These are phyloP conservation scores for Aegotheles bennettii DNA, from an alignment of 2,113 vertebrate species.

Conservation along the genomic window DNA sequence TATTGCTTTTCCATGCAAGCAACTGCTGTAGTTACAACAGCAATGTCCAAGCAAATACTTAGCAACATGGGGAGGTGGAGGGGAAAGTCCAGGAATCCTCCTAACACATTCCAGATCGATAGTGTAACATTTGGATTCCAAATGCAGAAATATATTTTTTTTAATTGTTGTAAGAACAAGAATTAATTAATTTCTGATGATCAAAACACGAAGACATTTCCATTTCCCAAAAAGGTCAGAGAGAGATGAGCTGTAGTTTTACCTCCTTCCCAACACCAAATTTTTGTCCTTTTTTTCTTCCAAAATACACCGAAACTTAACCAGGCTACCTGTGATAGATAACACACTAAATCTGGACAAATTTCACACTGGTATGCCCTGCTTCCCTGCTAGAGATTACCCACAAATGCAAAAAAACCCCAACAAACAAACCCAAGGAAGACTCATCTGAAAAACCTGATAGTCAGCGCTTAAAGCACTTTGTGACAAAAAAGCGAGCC, in stretches of 20 bases:
- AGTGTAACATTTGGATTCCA: neutral
- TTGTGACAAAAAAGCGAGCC: neutral
- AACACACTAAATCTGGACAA: neutral
- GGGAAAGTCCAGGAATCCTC: neutral
- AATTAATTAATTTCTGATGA: neutral
- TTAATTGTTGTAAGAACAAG: neutral
- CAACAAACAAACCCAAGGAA: neutral
- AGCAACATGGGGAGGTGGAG: neutral
- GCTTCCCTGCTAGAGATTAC: neutral
- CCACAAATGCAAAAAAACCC: neutral
- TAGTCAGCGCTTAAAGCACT: neutral
- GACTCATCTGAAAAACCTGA: neutral
- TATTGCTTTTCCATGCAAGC: constrained; percentile 56
- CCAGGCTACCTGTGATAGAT: neutral
- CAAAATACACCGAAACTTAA: neutral
- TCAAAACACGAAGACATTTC: neutral
- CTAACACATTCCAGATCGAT: neutral
- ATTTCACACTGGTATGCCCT: neutral
- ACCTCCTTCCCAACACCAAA: neutral
- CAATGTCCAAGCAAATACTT: neutral
- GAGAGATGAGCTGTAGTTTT: neutral
- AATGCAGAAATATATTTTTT: neutral
- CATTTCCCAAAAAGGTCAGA: neutral
- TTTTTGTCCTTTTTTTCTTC: neutral
- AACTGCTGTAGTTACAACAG: constrained; percentile 42